phyloP scores from a whole-genome alignment of 2,888 invertebrate species.

The Brenthis ino region DNA sequence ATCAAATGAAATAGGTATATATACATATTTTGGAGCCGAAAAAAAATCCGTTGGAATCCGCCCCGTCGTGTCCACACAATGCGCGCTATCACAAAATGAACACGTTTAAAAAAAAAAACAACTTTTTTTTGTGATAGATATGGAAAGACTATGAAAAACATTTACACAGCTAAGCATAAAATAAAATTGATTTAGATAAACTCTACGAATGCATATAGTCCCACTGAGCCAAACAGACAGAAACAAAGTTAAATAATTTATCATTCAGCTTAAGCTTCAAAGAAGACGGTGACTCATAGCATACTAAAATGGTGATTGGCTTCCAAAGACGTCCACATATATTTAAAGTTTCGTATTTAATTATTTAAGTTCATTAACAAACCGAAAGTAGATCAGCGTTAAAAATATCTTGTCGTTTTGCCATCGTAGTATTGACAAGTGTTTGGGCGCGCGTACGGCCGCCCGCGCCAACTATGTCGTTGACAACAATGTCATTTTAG shows the following conservation, averaged over 20 bases:
- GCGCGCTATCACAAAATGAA: no score
- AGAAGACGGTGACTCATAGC: background rate
- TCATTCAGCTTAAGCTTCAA: background rate
- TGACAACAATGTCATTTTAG: slow-evolving; percentile 3
- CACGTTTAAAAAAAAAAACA: no score
- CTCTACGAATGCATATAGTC: no score
- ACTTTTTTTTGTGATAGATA: no score
- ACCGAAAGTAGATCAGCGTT: slow-evolving; percentile 24
- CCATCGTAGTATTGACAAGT: slow-evolving; percentile 22
- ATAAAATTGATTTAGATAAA: no score
- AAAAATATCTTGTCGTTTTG: slow-evolving; percentile 11
- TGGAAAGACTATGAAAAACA: no score
- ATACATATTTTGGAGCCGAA: no score
- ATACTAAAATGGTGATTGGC: background rate
- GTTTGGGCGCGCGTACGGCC: slow-evolving; percentile 7
- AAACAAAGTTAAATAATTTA: background rate
- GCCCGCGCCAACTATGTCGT: slow-evolving; percentile 8
- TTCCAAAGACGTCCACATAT: background rate
- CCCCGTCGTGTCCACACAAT: no score
- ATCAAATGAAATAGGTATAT: no score
- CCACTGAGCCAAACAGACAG: background rate
- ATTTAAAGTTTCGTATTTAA: background rate
- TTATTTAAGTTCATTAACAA: slow-evolving; percentile 20
- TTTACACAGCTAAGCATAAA: no score
- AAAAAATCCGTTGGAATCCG: no score